Evolutionary conservation across 1,140 invertebrate genomes (phyloP).

Genomic region (Thrips palmi): DNA sequence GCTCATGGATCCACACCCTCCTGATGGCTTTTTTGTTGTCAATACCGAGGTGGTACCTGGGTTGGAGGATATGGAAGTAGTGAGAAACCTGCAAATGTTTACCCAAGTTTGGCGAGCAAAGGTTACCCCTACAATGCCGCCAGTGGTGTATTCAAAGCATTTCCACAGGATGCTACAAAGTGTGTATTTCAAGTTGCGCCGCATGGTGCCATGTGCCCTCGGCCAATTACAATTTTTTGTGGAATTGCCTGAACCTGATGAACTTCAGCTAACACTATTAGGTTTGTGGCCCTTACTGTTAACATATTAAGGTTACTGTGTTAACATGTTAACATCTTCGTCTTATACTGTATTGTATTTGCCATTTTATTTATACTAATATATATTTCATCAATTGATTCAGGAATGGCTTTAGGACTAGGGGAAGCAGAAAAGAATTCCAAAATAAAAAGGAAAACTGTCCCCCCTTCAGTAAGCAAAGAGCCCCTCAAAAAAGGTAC

Average conservation of each 20-base stretch:
- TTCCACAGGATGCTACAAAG: slow-evolving; percentile 51
- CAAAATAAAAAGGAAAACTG: slow-evolving; percentile 23
- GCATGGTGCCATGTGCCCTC: slow-evolving; percentile 65
- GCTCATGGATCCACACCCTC: slow-evolving; percentile 56
- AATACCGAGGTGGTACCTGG: slow-evolving; percentile 67
- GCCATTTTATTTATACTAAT: background rate
- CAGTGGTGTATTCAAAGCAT: slow-evolving; percentile 30
- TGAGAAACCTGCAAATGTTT: slow-evolving; percentile 72
- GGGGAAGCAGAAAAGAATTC: slow-evolving; percentile 32
- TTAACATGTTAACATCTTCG: no score
- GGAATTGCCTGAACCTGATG: slow-evolving; percentile 69
- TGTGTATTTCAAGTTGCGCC: slow-evolving; percentile 68
- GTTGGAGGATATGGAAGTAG: slow-evolving; percentile 40
- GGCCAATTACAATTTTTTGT: slow-evolving; percentile 59
- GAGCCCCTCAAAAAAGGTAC: slow-evolving; percentile 21
- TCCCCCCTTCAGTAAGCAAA: slow-evolving; percentile 21
- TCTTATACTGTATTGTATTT: background rate
- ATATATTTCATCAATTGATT: slow-evolving; percentile 11
- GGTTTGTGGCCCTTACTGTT: slow-evolving; percentile 26
- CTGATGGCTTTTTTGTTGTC: slow-evolving; percentile 65
- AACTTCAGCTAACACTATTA: slow-evolving; percentile 67
- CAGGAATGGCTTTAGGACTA: slow-evolving; percentile 52
- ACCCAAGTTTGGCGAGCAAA: slow-evolving; percentile 63
- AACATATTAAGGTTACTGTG: background rate
- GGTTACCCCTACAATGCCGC: slow-evolving; percentile 33